Base-by-base conservation (phyloP, 1,140 invertebrate genomes). In the Cydia splendana region DNA sequence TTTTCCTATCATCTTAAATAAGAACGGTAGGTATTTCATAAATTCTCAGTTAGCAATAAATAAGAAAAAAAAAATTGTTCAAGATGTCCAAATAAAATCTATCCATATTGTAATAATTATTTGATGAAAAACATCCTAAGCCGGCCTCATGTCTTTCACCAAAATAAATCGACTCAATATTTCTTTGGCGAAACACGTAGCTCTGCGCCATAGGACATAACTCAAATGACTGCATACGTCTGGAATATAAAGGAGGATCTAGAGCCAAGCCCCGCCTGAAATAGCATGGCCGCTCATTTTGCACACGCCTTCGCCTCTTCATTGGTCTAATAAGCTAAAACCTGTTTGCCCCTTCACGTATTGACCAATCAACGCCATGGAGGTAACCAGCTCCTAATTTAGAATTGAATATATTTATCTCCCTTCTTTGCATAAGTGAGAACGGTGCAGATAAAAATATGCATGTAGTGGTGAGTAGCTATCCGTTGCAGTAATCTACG, bases 191-290 rank as follows among this genome's bases (percentile, higher is more conserved):
- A 88, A 88, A 90, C 83, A 82, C 87, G 84, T 87, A 87, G 80
- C 84, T 78, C 84, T 86, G 82, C 87, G 84, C 87, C 86, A 91
- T 91, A 80, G 83, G 76, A 85, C 85, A 93, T 93, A 91, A 91
- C 91, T 90, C 85, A 91, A 93, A 93, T 93, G 91, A 88, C 81
- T 87, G 88, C 86, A 90, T 92, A 91, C 89, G 87, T 91, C 84
- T 87, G 85, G 91, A 91, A 93, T 93, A 92, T 90, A 89, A 93
- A 93, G 91, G 90, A 92, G 91, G 90, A 85, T 82, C 88, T 90
- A 79, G 76, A 78, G n/a, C 69, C 75, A 82, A 81, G 84, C 90
- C 78, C 87, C 91, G 84, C 90, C 91, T 91, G 80, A 89, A 93
- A 80, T 84, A 88, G 85, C 82, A 93, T 93, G 91, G 91, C 91